These are phyloP conservation scores for Dallia pectoralis DNA, from an alignment of 2,797 vertebrate species.

Conservation along the genomic window DNA sequence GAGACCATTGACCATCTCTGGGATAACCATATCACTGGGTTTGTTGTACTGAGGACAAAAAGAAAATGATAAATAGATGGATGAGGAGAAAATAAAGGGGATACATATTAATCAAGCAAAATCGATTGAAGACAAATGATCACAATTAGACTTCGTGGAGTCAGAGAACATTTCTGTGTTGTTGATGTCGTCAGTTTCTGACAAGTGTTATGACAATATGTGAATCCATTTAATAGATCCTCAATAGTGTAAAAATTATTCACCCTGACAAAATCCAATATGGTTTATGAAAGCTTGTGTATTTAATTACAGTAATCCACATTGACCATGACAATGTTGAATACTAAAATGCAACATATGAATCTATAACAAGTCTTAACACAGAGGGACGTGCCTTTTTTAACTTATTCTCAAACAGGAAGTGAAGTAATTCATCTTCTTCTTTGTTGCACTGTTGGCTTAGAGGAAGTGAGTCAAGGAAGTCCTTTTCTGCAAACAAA, in stretches of 20 bases:
- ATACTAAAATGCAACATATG: background rate
- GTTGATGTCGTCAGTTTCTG: background rate
- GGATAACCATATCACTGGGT: slow-evolving; percentile 91
- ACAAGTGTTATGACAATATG: background rate
- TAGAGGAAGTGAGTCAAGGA: slow-evolving; percentile 73
- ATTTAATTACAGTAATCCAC: no score
- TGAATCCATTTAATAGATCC: no score
- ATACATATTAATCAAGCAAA: slow-evolving; percentile 31
- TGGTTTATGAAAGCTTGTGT: no score
- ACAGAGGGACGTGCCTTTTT: slow-evolving; percentile 61
- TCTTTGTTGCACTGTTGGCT: slow-evolving; percentile 92
- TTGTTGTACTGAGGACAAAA: slow-evolving; percentile 79
- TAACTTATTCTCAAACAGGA: slow-evolving; percentile 97
- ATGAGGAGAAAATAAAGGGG: background rate
- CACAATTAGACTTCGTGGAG: background rate
- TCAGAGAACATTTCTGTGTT: slow-evolving; percentile 4
- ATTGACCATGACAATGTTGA: background rate
- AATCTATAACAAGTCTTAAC: background rate
- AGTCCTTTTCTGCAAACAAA: slow-evolving; percentile 72
- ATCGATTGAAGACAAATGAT: slow-evolving; percentile 19
- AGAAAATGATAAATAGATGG: background rate
- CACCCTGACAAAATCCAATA: no score
- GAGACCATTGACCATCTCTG: slow-evolving; percentile 91
- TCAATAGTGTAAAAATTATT: no score
- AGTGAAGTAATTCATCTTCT: slow-evolving; percentile 91